phyloP scores from a whole-genome alignment of 2,113 vertebrate genomes.

The Chloroceryle aenea region DNA sequence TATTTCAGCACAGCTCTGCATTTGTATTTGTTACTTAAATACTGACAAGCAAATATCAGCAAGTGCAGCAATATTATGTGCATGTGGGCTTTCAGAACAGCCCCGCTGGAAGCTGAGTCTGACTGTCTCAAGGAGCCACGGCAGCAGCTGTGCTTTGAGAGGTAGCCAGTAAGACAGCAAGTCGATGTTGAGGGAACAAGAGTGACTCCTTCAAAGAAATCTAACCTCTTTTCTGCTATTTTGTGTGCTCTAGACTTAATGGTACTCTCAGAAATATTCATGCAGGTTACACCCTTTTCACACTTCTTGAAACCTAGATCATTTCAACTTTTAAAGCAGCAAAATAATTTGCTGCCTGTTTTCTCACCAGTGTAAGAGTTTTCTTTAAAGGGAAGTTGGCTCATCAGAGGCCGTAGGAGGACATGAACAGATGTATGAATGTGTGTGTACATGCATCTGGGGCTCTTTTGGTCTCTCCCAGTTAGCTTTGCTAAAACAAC shows the following conservation, averaged over 20 bases:
- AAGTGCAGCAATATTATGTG: not conserved
- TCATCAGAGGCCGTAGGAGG: not conserved
- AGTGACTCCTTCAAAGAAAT: not conserved
- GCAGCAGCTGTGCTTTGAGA: not conserved
- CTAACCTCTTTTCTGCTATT: not conserved
- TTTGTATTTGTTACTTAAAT: conserved; percentile 16
- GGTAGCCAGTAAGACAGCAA: not conserved
- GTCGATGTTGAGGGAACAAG: not conserved
- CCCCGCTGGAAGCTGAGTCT: not conserved
- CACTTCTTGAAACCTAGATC: not conserved
- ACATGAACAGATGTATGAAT: not conserved
- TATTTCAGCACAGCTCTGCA: not conserved
- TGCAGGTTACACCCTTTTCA: not conserved
- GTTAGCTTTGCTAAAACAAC: conserved; percentile 57
- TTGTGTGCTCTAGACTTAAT: not conserved
- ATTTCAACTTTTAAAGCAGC: not conserved
- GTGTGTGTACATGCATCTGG: not conserved
- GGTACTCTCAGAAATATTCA: not conserved
- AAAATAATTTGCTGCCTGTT: not conserved
- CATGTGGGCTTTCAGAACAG: not conserved
- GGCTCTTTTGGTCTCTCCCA: conserved; percentile 43
- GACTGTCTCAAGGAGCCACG: not conserved
- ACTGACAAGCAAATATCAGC: not conserved
- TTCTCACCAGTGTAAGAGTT: not conserved
- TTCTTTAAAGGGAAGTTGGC: not conserved